A percentile compares a stretch with the other conserved stretches of the same genome.
Evolutionary conservation across 2,113 vertebrate genomes (phyloP).

Genomic region (Sciurus niger): DNA sequence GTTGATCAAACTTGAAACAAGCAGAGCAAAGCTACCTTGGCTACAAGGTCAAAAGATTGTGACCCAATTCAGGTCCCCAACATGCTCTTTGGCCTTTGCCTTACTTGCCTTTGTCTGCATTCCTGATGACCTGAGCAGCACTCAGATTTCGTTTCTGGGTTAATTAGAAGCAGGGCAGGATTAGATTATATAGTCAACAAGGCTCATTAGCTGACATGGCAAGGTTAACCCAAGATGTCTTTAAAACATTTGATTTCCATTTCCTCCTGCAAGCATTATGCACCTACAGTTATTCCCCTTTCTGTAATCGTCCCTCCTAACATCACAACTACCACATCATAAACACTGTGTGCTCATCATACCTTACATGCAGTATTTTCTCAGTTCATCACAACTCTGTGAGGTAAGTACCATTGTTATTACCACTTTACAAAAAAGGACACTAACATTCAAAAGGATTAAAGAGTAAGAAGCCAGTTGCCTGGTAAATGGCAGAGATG

Average conservation of each 20-base stretch:
- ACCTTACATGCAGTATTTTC: background rate
- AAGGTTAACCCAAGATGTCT: background rate
- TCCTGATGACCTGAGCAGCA: background rate
- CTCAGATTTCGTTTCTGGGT: background rate
- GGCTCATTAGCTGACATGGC: background rate
- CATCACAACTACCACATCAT: background rate
- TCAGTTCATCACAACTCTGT: background rate
- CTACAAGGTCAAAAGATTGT: background rate
- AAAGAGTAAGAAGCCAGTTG: background rate
- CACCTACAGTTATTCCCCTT: background rate
- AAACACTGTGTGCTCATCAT: background rate
- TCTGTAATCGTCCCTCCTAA: background rate
- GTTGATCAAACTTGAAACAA: background rate
- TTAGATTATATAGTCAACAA: background rate
- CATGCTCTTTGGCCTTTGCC: background rate
- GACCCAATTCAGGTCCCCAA: too few species aligned
- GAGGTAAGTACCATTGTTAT: background rate
- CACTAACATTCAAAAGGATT: background rate
- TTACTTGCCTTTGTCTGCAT: background rate
- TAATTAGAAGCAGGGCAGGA: conserved; percentile 11
- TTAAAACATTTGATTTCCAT: background rate
- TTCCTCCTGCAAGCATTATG: background rate
- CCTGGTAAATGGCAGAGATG: background rate
- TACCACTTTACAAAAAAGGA: background rate
- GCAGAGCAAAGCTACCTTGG: background rate